These are phyloP conservation scores for Perdita meconis DNA, from an alignment of 2,888 invertebrate species.

Conservation along the genomic window DNA sequence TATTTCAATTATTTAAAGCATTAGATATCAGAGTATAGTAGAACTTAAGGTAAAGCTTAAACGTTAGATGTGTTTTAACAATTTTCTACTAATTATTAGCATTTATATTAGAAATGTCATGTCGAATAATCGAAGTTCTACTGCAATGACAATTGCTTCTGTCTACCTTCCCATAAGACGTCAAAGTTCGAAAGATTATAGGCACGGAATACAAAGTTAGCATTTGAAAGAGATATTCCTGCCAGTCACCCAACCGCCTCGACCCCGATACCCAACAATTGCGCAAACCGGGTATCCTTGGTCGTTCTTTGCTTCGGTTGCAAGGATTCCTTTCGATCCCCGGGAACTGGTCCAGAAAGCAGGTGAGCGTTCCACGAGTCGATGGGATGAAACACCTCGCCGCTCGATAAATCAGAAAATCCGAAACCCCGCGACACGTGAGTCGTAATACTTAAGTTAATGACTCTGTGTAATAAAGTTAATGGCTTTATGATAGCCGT, in stretches of 20 bases:
- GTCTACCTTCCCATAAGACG: too few species aligned
- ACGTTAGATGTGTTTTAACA: too few species aligned
- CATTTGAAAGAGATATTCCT: not conserved
- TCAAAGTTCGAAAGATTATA: too few species aligned
- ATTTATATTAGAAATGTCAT: too few species aligned
- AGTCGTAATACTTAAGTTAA: conserved; percentile 84
- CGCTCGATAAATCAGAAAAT: conserved; percentile 79
- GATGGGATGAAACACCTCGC: conserved; percentile 62
- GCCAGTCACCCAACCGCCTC: not conserved
- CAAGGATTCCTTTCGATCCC: not conserved
- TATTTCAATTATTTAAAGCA: too few species aligned
- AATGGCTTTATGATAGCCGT: conserved; percentile 83
- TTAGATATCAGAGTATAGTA: too few species aligned
- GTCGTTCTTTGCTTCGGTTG: not conserved
- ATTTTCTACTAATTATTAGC: too few species aligned
- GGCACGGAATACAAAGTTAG: not conserved
- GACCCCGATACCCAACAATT: conserved; percentile 2
- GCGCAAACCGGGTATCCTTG: conserved; percentile 15
- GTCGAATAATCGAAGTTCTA: too few species aligned
- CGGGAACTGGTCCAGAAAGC: conserved; percentile 9
- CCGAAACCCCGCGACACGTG: conserved; percentile 81
- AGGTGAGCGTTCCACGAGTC: conserved; percentile 50
- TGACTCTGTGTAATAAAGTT: conserved; percentile 83
- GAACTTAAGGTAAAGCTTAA: too few species aligned
- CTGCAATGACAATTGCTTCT: too few species aligned